Conservation (phyloP, 1,140 invertebrate genomes). For the Maconellicoccus hirsutus region DNA sequence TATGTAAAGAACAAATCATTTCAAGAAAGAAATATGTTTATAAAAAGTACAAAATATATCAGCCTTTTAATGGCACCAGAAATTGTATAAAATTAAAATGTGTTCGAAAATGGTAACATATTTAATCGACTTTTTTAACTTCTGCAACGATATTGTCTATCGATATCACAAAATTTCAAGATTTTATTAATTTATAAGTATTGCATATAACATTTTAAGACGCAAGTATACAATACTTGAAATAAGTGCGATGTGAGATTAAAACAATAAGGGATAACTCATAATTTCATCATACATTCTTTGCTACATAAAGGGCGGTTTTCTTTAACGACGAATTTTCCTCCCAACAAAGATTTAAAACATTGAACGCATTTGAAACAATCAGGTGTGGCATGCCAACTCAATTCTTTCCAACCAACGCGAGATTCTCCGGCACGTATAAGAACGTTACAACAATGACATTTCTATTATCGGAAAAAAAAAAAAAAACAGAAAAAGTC, state of each 20-base stretch:
- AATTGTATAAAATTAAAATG: neutral
- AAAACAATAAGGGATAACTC: neutral
- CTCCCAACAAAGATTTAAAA: slow-evolving; percentile 54
- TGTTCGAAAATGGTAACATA: neutral
- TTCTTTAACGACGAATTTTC: slow-evolving; percentile 50
- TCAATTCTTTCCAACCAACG: slow-evolving; percentile 55
- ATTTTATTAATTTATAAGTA: no score
- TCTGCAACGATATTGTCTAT: no score
- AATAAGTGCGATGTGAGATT: no score
- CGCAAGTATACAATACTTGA: no score
- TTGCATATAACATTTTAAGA: no score
- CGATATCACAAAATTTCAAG: no score
- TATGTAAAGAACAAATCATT: no score
- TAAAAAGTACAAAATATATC: neutral
- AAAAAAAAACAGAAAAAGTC: slow-evolving; percentile 30
- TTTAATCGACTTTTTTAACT: neutral
- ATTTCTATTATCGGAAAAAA: no score
- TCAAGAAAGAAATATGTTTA: no score
- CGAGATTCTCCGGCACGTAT: slow-evolving; percentile 66
- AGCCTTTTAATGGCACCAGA: neutral
- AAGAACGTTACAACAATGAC: slow-evolving; percentile 51
- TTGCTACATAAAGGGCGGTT: slow-evolving; percentile 51
- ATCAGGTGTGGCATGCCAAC: slow-evolving; percentile 62
- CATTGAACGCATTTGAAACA: slow-evolving; percentile 66
- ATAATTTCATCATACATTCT: slow-evolving; percentile 27